Base-by-base conservation (phyloP, 2,888 invertebrate species). In the Ptilodon capucinus region DNA sequence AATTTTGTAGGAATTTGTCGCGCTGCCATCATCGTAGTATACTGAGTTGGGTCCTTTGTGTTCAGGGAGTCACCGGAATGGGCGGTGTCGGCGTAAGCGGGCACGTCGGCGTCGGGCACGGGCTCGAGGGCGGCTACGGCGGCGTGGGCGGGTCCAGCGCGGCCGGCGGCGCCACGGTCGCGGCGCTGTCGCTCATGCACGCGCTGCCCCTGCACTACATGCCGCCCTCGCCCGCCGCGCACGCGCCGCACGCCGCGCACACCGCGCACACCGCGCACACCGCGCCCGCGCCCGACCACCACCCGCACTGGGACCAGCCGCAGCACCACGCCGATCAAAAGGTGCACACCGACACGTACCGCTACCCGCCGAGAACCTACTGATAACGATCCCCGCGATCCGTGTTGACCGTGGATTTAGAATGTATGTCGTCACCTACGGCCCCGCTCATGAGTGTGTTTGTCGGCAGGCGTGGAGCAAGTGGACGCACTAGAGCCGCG, bases 381-480 rank as follows among this genome's bases (percentile, higher is more conserved):
- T n/a, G n/a, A n/a, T n/a, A n/a, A n/a, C n/a, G n/a, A n/a, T n/a
- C n/a, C n/a, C n/a, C n/a, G n/a, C n/a, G n/a, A n/a, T n/a, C n/a
- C n/a, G n/a, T n/a, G n/a, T n/a, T n/a, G n/a, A n/a, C n/a, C n/a
- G n/a, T n/a, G n/a, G n/a, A n/a, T n/a, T n/a, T 28, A n/a, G 28
- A 28, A 8, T 4, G n/a, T 28, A n/a, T 28, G 11, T 28, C n/a
- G 28, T 28, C 4, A 28, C 28, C 4, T 28, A n/a, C 28, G 28
- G 4, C 28, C 28, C 28, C 28, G 4, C 28, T 28, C 28, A 28
- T n/a, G n/a, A 28, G 32, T 35, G 16, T 47, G 42, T 68, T 66
- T 73, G 57, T 61, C 74, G 64, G 59, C 88, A 90, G 84, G 80
- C 84, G 46, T 90, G 90, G 90, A 90, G 87, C 84, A 91, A 91